phyloP scores from a whole-genome alignment of 2,113 vertebrate species.

The Strix aluco region DNA sequence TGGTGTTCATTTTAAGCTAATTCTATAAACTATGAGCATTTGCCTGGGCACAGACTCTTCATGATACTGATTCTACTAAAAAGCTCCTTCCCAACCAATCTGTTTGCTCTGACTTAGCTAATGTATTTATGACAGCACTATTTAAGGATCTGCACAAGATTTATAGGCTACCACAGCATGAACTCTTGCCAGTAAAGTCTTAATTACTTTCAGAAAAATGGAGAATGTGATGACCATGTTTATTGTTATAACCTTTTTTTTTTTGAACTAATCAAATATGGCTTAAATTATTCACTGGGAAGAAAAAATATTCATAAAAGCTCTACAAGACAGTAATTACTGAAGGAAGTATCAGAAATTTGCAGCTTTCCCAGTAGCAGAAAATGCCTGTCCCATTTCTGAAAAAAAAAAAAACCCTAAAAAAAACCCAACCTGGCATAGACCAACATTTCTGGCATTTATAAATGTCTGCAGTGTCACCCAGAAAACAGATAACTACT shows the following conservation, averaged over 20 bases:
- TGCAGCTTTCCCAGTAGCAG: neutral
- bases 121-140: neutral
- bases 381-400: neutral
- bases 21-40: neutral
- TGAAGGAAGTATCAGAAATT: neutral
- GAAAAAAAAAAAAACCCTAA: neutral
- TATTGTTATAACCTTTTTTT: slow-evolving; percentile 32
- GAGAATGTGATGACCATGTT: slow-evolving; percentile 11
- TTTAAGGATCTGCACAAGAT: slow-evolving; percentile 18
- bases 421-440: neutral
- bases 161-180: neutral
- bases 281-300: slow-evolving; percentile 18
- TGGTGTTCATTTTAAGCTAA: neutral
- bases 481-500: slow-evolving; percentile 48
- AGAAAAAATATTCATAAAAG: slow-evolving; percentile 42
- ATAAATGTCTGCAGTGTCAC: neutral
- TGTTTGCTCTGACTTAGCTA: neutral
- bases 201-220: slow-evolving; percentile 56
- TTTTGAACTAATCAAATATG: slow-evolving; percentile 14
- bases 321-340: neutral
- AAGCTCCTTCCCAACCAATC: neutral
- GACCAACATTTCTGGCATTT: slow-evolving; percentile 5
- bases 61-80: neutral
- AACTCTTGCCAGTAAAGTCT: slow-evolving; percentile 6
- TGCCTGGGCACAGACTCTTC: neutral